A percentile compares a stretch with the other conserved stretches of the same genome.
These are phyloP conservation scores for Gymnopithys bicolor DNA, from an alignment of 2,797 vertebrate species.

Conservation along the genomic window DNA sequence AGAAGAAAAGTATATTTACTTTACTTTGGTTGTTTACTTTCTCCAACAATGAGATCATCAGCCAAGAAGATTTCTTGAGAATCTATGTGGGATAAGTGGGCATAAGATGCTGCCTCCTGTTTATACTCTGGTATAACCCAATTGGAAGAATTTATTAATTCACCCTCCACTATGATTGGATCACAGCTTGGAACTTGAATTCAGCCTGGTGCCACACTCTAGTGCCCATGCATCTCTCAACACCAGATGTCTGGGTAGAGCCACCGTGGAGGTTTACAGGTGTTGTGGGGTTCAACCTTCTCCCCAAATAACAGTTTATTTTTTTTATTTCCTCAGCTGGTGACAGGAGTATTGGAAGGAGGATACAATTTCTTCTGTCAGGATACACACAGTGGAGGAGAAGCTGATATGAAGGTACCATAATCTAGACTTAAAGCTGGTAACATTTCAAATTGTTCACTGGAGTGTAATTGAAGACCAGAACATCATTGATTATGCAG, in stretches of 20 bases:
- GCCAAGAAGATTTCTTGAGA: background rate
- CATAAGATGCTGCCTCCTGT: background rate
- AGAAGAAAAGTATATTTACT: background rate
- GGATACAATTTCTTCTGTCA: conserved; percentile 95
- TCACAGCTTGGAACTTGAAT: background rate
- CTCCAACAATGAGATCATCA: background rate
- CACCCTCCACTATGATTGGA: rapidly evolving
- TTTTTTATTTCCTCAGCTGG: conserved; percentile 80
- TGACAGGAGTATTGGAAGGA: conserved; percentile 85
- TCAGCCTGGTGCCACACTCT: background rate
- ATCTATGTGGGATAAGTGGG: background rate
- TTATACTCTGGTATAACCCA: background rate
- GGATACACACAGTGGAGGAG: conserved; percentile 86
- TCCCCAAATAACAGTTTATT: background rate
- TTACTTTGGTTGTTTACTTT: background rate
- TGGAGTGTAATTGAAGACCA: background rate
- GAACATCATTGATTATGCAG: background rate
- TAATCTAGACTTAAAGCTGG: background rate
- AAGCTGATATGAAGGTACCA: conserved; percentile 89
- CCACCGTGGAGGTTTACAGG: background rate
- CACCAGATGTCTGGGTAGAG: background rate
- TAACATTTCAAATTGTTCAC: background rate
- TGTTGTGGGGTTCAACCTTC: background rate
- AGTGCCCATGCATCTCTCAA: background rate
- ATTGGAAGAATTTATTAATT: background rate